Base-by-base conservation (phyloP, 2,113 vertebrate species). In the Morone chrysops region DNA sequence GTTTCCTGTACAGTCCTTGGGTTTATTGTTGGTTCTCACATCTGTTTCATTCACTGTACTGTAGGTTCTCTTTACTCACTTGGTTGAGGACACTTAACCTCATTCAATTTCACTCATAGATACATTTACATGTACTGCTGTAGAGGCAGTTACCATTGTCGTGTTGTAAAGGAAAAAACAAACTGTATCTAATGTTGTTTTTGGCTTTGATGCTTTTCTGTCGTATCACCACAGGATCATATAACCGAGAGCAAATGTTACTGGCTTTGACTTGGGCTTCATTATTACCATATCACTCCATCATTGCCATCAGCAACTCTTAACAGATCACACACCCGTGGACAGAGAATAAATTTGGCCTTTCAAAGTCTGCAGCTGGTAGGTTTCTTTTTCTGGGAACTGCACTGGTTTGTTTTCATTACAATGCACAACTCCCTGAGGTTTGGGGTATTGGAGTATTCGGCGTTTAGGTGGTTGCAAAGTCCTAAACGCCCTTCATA, bases 241-340 rank as follows among this genome's bases (percentile, higher is more conserved):
- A n/a, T 69, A 25, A 16, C 81, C 41, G 51, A 16, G 31, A 75
- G 75, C 70, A 80, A 83, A 83, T 72, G 18, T 78, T 59, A 61
- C 57, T 57, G 36, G 75, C 41, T 71, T 25, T 14, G 20, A 56
- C 50, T 70, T 85, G 71, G 31, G 31, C 31, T 59, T 77, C 31
- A 68, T 79, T 54, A 76, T 82, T 88, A 70, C n/a, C 75, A 83
- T 78, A 82, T 70, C 79, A 59, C 25, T 74, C 9, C 54, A 90
- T 90, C 73, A 62, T 56, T 51, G 79, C 86, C 69, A 73, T 43
- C 8, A 70, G 86, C 79, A 60, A 61, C 14, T 69, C 63, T 61
- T 83, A 84, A 82, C 36, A 25, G 61, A 84, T 70, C 40, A 53
- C 53, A 83, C 75, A 67, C 75, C 36, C 54, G 48, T 72, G 22